These are phyloP conservation scores for Chromis chromis DNA, from an alignment of 2,797 vertebrate species.

Conservation along the genomic window DNA sequence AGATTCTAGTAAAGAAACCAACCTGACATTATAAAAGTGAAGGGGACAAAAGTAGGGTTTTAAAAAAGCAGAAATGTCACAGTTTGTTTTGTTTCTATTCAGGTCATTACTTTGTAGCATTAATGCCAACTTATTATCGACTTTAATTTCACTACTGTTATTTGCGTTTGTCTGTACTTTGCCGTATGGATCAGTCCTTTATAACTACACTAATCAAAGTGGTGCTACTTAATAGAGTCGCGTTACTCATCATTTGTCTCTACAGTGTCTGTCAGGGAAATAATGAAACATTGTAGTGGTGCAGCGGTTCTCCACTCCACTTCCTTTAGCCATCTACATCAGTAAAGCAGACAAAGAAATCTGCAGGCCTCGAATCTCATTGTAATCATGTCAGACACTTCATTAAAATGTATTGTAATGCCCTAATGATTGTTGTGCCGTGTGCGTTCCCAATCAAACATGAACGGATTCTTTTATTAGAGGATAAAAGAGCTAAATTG, in stretches of 20 bases:
- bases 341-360: neutral
- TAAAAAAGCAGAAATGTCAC: too few species aligned
- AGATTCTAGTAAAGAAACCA: too few species aligned
- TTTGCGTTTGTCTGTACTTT: neutral
- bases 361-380: neutral
- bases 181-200: neutral
- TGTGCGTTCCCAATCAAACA: neutral
- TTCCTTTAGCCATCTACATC: constrained; percentile 2
- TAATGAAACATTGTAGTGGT: neutral
- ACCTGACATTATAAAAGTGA: too few species aligned
- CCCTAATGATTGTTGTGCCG: neutral
- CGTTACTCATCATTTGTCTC: neutral
- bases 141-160: too few species aligned
- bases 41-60: too few species aligned
- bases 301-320: neutral
- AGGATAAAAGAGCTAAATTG: neutral
- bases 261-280: neutral
- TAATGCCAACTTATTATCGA: too few species aligned
- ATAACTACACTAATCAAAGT: neutral
- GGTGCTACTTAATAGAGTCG: neutral
- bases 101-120: too few species aligned
- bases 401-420: constrained; percentile 8
- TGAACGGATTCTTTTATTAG: neutral
- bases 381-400: neutral
- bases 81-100: too few species aligned